These are phyloP conservation scores for Psylliodes chrysocephalus DNA, from an alignment of 2,888 invertebrate species.

Conservation along the genomic window DNA sequence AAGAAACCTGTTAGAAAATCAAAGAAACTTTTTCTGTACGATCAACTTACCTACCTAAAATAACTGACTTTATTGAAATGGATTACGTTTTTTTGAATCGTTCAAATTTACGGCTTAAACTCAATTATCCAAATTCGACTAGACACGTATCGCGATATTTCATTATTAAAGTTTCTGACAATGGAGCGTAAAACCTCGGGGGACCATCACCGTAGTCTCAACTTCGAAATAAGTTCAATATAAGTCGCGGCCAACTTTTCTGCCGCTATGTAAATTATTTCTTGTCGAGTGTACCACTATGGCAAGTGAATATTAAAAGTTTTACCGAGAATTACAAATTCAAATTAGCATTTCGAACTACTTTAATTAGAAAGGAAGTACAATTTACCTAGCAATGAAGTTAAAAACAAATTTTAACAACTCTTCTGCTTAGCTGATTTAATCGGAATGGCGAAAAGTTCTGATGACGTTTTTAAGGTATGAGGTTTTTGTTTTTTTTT, in stretches of 20 bases:
- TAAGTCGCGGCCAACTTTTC: slow-evolving; percentile 40
- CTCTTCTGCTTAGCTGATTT: slow-evolving; percentile 24
- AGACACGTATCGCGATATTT: no score
- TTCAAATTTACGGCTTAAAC: no score
- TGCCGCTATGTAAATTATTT: slow-evolving; percentile 49
- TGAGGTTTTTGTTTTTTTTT: background rate
- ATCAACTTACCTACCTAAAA: no score
- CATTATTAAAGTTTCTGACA: no score
- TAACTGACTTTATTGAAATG: no score
- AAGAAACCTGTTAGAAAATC: no score
- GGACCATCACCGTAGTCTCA: background rate
- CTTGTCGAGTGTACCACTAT: slow-evolving; percentile 34
- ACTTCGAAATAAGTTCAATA: slow-evolving; percentile 35
- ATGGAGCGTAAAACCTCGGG: background rate
- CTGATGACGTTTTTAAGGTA: background rate
- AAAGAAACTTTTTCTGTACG: no score
- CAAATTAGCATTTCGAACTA: slow-evolving; percentile 45
- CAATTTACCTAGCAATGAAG: slow-evolving; percentile 39
- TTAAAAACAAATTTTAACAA: slow-evolving; percentile 37
- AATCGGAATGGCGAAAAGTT: background rate
- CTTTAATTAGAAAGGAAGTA: slow-evolving; percentile 34
- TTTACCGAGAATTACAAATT: slow-evolving; percentile 46
- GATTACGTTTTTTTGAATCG: no score
- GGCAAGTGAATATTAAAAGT: slow-evolving; percentile 48
- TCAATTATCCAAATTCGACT: no score